Evolutionary conservation across 2,797 vertebrate genomes (phyloP).

Genomic region (Scleropages formosus): DNA sequence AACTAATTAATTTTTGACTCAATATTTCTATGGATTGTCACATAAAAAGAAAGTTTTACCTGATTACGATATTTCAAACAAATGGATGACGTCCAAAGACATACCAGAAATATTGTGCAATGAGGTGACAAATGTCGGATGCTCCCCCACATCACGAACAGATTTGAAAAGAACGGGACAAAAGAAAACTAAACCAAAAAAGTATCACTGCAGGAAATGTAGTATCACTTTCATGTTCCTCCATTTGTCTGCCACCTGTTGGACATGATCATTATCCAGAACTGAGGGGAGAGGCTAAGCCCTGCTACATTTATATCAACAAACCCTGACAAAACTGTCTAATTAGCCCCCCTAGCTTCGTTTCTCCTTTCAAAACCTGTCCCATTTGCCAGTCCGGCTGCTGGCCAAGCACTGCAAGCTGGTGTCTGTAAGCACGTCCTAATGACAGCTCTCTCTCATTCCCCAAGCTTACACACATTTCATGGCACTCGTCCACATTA

Average conservation of each 20-base stretch:
- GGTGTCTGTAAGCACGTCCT: slow-evolving; percentile 81
- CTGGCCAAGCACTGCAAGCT: slow-evolving; percentile 77
- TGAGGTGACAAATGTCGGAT: not conserved
- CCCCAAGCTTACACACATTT: slow-evolving; percentile 77
- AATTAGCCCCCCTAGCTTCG: slow-evolving; percentile 88
- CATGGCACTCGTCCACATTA: slow-evolving; percentile 62
- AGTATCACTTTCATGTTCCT: slow-evolving; percentile 87
- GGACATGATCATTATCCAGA: slow-evolving; percentile 85
- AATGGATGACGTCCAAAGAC: no score
- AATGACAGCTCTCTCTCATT: slow-evolving; percentile 83
- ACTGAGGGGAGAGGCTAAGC: slow-evolving; percentile 80
- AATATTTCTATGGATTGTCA: no score
- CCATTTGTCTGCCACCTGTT: slow-evolving; percentile 96
- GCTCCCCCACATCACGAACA: not conserved
- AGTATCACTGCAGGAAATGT: slow-evolving; percentile 75
- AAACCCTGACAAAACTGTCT: slow-evolving; percentile 89
- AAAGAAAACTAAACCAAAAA: slow-evolving; percentile 12
- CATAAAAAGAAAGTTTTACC: no score
- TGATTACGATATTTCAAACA: no score
- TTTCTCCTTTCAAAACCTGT: slow-evolving; percentile 64
- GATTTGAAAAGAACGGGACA: not conserved
- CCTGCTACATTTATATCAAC: slow-evolving; percentile 96
- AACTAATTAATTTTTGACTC: no score
- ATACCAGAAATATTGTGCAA: no score
- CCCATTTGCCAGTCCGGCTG: slow-evolving; percentile 77